Conservation (phyloP, 2,888 invertebrate species). For the Iselma pallidipennis region DNA sequence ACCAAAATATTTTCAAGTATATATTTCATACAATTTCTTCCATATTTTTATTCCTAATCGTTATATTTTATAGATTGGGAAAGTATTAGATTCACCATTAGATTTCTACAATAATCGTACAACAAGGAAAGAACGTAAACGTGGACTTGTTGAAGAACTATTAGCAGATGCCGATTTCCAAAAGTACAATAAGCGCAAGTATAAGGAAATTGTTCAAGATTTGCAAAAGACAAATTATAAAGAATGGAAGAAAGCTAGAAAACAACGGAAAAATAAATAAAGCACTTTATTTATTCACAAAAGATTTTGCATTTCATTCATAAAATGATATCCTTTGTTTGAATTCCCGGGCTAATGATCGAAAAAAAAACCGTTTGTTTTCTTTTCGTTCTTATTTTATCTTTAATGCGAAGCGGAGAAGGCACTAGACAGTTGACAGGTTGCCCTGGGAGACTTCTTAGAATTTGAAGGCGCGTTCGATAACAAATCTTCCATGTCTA, state of each 20-base stretch:
- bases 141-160: constrained; percentile 91
- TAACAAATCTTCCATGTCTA: too few species aligned
- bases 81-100: constrained; percentile 79
- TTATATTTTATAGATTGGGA: constrained; percentile 65
- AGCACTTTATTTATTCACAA: constrained; percentile 60
- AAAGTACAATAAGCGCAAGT: constrained; percentile 79
- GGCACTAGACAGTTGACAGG: too few species aligned
- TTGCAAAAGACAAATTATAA: constrained; percentile 71
- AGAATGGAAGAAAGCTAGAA: constrained; percentile 68
- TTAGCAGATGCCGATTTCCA: constrained; percentile 86
- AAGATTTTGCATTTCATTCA: constrained; percentile 97
- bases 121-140: constrained; percentile 84
- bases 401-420: too few species aligned
- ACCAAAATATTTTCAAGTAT: constrained; percentile 93
- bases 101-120: constrained; percentile 86
- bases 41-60: constrained; percentile 6
- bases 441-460: too few species aligned
- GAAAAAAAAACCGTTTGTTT: too few species aligned
- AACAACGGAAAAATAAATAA: constrained; percentile 69
- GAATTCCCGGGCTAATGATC: too few species aligned
- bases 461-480: too few species aligned
- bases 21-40: constrained; percentile 15
- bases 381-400: too few species aligned
- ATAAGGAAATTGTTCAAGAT: constrained; percentile 74
- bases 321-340: too few species aligned